Conservation (phyloP, 1,140 invertebrate genomes). For the Octopus sinensis region DNA sequence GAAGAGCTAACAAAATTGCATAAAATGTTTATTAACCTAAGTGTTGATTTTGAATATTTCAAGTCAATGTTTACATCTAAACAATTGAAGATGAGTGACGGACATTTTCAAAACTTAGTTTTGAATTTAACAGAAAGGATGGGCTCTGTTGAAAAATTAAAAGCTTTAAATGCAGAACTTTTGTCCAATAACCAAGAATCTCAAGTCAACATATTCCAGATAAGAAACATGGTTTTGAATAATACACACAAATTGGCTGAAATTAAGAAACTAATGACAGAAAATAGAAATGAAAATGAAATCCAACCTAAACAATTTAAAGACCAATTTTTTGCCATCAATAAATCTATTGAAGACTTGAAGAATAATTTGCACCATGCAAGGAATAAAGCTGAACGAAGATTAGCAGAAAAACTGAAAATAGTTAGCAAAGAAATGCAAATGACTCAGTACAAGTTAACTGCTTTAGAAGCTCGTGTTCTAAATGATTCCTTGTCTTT, state of each 20-base stretch:
- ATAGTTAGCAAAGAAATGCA: slow-evolving; percentile 13
- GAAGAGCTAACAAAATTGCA: background rate
- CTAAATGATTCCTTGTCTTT: slow-evolving; percentile 41
- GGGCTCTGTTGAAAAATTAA: slow-evolving; percentile 15
- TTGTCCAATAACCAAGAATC: background rate
- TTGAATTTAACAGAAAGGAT: background rate
- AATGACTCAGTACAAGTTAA: background rate
- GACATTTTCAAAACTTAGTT: background rate
- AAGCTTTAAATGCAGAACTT: slow-evolving; percentile 19
- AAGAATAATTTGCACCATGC: slow-evolving; percentile 16
- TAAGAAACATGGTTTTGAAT: slow-evolving; percentile 36
- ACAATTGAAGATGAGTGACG: background rate
- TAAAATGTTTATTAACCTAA: background rate
- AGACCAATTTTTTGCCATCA: no score
- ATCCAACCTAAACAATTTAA: no score
- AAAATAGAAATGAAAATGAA: no score
- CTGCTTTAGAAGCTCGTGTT: slow-evolving; percentile 36
- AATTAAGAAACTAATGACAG: slow-evolving; percentile 17
- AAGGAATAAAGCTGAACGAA: slow-evolving; percentile 46
- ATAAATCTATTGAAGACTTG: no score
- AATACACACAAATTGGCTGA: slow-evolving; percentile 33
- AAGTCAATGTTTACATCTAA: background rate
- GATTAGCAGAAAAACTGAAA: slow-evolving; percentile 33
- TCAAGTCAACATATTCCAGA: background rate
- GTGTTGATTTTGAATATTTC: background rate